These are phyloP conservation scores for Myocastor coypus DNA, from an alignment of 2,113 vertebrate genomes.

Conservation along the genomic window DNA sequence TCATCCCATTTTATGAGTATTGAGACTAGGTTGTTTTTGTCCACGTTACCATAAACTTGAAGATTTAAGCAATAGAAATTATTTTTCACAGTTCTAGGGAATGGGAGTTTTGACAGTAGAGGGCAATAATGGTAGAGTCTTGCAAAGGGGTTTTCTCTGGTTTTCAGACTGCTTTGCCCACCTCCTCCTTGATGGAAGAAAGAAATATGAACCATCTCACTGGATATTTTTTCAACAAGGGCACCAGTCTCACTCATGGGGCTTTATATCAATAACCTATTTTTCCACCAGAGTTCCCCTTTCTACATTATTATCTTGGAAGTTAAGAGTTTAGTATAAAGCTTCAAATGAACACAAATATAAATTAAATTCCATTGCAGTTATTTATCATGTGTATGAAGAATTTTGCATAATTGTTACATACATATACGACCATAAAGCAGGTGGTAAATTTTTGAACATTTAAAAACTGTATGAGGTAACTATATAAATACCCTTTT, in stretches of 20 bases:
- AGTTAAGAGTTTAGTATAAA: not conserved
- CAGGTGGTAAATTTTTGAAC: not conserved
- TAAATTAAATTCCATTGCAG: not conserved
- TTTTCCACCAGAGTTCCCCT: not conserved
- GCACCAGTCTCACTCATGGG: not conserved
- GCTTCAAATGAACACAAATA: not conserved
- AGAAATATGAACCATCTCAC: not conserved
- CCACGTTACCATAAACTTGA: not conserved
- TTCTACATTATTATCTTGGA: not conserved
- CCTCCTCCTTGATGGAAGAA: not conserved
- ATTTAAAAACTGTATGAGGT: not conserved
- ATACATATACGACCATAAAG: not conserved
- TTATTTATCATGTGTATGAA: not conserved
- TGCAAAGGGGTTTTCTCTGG: accelerated
- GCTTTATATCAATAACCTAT: accelerated
- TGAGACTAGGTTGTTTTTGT: not conserved
- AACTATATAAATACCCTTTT: not conserved
- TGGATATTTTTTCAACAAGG: not conserved
- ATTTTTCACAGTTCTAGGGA: not conserved
- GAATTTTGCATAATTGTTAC: not conserved
- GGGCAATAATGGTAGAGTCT: too few species aligned
- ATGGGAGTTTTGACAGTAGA: not conserved
- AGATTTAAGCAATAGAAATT: not conserved
- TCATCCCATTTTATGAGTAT: not conserved
- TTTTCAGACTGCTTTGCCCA: not conserved